Conservation (phyloP, 2,888 invertebrate genomes). For the Drosophila testacea region DNA sequence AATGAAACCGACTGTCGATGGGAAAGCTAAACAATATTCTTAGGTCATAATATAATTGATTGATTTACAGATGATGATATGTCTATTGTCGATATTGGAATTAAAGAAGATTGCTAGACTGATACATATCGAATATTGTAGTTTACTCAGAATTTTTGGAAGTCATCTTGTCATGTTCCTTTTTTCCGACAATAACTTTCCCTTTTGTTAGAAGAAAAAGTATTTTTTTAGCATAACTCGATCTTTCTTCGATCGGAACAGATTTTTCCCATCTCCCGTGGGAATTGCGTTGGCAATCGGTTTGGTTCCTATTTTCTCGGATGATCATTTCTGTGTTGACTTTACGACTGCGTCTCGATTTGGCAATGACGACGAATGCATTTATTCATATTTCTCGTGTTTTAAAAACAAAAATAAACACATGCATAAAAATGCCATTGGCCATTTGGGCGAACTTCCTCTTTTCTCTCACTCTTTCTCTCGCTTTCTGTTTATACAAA, state of each 20-base stretch:
- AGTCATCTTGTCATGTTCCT: no score
- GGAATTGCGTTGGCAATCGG: conserved; percentile 5
- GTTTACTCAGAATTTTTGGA: no score
- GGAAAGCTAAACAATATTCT: no score
- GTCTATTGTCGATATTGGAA: no score
- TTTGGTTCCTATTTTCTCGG: conserved; percentile 16
- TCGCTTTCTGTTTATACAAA: conserved; percentile 11
- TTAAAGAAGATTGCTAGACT: no score
- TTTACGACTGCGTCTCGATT: conserved; percentile 49
- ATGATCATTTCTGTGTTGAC: conserved; percentile 27
- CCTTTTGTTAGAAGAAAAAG: neutral
- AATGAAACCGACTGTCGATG: no score
- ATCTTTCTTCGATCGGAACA: neutral
- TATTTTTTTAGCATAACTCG: neutral
- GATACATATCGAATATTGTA: no score
- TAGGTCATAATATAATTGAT: no score
- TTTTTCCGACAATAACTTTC: no score
- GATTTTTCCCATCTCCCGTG: conserved; percentile 7
- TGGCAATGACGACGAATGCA: conserved; percentile 60
- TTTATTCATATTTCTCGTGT: conserved; percentile 39
- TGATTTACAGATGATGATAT: no score
- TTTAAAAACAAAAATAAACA: conserved; percentile 53
- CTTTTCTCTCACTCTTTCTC: conserved; percentile 35
- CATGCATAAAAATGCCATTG: conserved; percentile 59
- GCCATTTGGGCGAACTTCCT: conserved; percentile 55